Evolutionary conservation across 2,113 vertebrate genomes (phyloP), one percentile per base, ranked within the genome.

Genomic region (Tetrao urogallus): DNA sequence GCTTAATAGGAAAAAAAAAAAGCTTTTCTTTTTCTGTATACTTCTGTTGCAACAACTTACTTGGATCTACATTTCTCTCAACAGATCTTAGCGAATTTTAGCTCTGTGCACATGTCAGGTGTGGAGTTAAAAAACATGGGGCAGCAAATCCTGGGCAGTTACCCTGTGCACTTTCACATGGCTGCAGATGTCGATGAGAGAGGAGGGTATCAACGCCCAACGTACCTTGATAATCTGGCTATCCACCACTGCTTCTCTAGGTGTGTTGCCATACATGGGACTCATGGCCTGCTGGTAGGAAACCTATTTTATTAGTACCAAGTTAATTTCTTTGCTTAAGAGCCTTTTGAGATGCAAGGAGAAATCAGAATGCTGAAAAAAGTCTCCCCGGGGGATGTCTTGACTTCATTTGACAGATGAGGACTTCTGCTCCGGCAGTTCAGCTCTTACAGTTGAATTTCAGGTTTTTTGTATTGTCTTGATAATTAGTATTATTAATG

Each of bases 221-320:
- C 16, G 0, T 89, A 90, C 72, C 81, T 84, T 1, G 28, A 97
- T 42, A 95, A 95, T 76, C 56, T 88, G 72, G 60, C 86, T 43
- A 69, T 96, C 81, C 96, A 97, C 52, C 97, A 91, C 92, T 94
- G 96, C 93, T 96, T 96, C 95, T 97, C 96, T 11, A 91, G 91
- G 80, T 96, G 95, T 94, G 96, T 91, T 79, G 90, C 94, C 70
- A 84, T 90, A 50, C 72, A 82, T 92, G 95, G 94, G 50, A 94
- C 95, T 63, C 85, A 40, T 40, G 89, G 79, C 75, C 89, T 97
- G 79, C 94, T 97, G 97, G 98, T 98, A 98, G 92, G 97, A 95
- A 57, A 77, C 21, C 20, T 6, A 28, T 66, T 82, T 92, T 89
- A 81, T 82, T 66, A 42, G 28, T 67, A 77, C 24, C 21, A 15